Evolutionary conservation across 1,140 invertebrate genomes (phyloP).

Genomic region (Calephelis nemesis): DNA sequence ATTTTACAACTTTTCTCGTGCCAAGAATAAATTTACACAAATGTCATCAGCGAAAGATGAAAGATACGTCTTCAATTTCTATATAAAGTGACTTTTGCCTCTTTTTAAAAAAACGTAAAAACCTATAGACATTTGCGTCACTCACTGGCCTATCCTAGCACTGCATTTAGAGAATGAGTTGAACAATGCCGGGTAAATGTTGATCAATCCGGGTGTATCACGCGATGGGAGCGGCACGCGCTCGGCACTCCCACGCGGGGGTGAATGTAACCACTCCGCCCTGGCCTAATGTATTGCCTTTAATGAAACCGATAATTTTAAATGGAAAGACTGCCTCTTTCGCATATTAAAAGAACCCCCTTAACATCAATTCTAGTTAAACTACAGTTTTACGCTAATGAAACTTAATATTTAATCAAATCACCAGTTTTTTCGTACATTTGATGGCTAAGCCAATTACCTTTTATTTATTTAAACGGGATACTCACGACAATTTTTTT

Average conservation of each 20-base stretch:
- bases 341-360: conserved; percentile 10
- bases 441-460: too few relatives aligned
- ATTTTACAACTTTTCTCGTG: too few relatives aligned
- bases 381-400: neutral
- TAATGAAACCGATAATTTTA: conserved; percentile 40
- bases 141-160: neutral
- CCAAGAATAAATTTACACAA: too few relatives aligned
- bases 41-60: too few relatives aligned
- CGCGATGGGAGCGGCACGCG: conserved; percentile 73
- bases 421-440: too few relatives aligned
- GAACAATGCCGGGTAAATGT: conserved; percentile 15
- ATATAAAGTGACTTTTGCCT: too few relatives aligned
- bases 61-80: too few relatives aligned
- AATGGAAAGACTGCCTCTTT: neutral
- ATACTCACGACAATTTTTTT: too few relatives aligned
- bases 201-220: conserved; percentile 61
- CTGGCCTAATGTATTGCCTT: conserved; percentile 38
- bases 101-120: neutral
- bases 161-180: conserved; percentile 23
- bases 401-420: neutral
- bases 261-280: conserved; percentile 42
- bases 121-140: neutral
- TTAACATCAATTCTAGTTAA: conserved; percentile 1
- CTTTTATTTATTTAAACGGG: too few relatives aligned
- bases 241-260: conserved; percentile 66